These are phyloP conservation scores for Philopotamus ludificatus DNA, from an alignment of 1,140 invertebrate genomes.

Conservation along the genomic window DNA sequence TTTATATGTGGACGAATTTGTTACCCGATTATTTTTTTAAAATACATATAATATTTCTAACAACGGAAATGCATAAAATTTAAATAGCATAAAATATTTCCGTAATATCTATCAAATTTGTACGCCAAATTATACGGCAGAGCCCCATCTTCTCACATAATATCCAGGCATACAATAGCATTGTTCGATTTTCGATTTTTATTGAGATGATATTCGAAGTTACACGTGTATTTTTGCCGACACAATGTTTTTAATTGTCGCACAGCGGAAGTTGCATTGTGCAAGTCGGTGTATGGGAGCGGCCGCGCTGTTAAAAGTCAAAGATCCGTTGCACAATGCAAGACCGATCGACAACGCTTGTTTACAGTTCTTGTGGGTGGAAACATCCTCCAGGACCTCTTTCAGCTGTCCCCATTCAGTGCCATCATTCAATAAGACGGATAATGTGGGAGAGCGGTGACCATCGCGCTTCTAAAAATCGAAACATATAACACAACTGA, in stretches of 20 bases:
- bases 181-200: background rate
- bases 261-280: slow-evolving; percentile 21
- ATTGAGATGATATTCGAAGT: background rate
- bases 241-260: background rate
- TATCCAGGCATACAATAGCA: background rate
- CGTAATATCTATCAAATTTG: background rate
- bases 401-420: slow-evolving; percentile 30
- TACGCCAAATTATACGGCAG: background rate
- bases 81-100: too few relatives aligned
- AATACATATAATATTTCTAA: too few relatives aligned
- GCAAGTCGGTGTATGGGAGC: background rate
- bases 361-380: slow-evolving; percentile 40
- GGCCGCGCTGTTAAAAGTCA: background rate
- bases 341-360: slow-evolving; percentile 3
- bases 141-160: background rate
- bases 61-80: too few relatives aligned
- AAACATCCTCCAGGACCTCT: slow-evolving; percentile 36
- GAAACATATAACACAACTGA: too few relatives aligned
- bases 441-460: too few relatives aligned
- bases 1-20: too few relatives aligned
- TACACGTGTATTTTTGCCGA: too few relatives aligned
- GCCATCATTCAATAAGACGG: too few relatives aligned
- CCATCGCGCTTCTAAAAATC: too few relatives aligned
- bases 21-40: too few relatives aligned
- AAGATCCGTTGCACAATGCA: slow-evolving; percentile 5